phyloP scores from a whole-genome alignment of 92 coral and sea anemone species.

The Palythoa grandis region DNA sequence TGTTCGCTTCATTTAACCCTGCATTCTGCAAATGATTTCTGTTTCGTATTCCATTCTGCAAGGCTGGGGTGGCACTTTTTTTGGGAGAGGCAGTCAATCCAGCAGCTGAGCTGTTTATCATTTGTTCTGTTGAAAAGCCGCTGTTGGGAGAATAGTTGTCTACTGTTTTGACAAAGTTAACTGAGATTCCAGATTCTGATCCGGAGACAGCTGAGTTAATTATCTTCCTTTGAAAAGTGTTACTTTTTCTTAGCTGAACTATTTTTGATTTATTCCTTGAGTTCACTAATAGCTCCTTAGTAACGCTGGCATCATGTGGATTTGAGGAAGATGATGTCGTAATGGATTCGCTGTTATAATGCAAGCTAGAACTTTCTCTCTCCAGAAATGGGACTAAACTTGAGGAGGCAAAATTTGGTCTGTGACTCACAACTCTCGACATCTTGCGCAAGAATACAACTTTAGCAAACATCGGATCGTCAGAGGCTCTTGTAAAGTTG shows the following conservation, averaged over 20 bases:
- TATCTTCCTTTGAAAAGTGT: background rate
- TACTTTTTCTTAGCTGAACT: background rate
- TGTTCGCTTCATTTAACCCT: background rate
- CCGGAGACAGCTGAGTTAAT: background rate
- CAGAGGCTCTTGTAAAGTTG: constrained; percentile 57
- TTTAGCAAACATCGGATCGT: constrained; percentile 64
- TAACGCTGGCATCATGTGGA: background rate
- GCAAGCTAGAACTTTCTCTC: background rate
- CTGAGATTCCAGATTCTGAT: background rate
- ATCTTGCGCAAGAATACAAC: constrained; percentile 60
- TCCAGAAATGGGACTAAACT: background rate
- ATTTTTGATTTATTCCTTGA: background rate
- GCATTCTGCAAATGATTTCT: background rate
- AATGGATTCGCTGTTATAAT: background rate
- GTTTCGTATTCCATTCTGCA: background rate
- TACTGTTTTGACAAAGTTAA: background rate
- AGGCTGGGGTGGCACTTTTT: background rate
- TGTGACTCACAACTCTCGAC: background rate
- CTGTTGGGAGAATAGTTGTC: background rate
- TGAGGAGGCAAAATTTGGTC: background rate
- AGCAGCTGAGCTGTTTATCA: background rate
- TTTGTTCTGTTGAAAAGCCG: background rate
- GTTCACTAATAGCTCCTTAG: background rate
- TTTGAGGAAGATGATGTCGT: background rate
- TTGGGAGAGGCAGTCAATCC: background rate